Base-by-base conservation (phyloP, 2,888 invertebrate genomes). In the Atethmia centrago region DNA sequence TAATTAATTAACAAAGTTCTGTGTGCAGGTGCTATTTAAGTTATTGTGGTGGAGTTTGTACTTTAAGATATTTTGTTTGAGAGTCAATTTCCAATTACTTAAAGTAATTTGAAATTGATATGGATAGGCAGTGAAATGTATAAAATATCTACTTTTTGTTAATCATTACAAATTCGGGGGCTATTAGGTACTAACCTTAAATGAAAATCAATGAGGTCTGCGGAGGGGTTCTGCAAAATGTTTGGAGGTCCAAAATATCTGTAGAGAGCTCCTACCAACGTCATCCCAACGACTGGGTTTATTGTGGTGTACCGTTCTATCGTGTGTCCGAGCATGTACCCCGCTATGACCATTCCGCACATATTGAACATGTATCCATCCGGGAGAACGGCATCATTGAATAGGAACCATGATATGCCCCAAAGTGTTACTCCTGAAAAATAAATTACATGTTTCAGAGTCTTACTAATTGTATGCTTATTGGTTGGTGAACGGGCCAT, bases 211-310 rank as follows among this genome's bases (percentile, higher is more conserved):
- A 96, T 91, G 61, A 86, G 75, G 82, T 95, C 88, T 63, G 95
- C 95, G 47, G 87, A 76, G 51, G 93, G 89, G 82, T 93, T 89
- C 63, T 93, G 91, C 79, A 96, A 88, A 82, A 94, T 93, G 84
- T 91, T 95, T 51, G 88, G 86, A 56, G 93, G 88, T 25, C 93
- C 93, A 49, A 95, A 90, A 81, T 93, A 91, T 90, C 95, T 94
- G 80, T 91, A 95, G 42, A 95, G 83, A 21, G 92, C 95, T 71
- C 96, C 96, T 51, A 92, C 90, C 63, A 96, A 84, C 42, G 95
- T 95, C 96, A 96, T 96, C 14, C 95, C 96, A 19, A 96, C 94
- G 12, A 95, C 91, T 25, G 95, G 91, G 80, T 92, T 93, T 69
- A 96, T 86, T 51, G 94, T 94, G 55, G 96, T 95, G 79, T 92